phyloP scores from a whole-genome alignment of 2,888 invertebrate species.

The Parnassius glacialis region DNA sequence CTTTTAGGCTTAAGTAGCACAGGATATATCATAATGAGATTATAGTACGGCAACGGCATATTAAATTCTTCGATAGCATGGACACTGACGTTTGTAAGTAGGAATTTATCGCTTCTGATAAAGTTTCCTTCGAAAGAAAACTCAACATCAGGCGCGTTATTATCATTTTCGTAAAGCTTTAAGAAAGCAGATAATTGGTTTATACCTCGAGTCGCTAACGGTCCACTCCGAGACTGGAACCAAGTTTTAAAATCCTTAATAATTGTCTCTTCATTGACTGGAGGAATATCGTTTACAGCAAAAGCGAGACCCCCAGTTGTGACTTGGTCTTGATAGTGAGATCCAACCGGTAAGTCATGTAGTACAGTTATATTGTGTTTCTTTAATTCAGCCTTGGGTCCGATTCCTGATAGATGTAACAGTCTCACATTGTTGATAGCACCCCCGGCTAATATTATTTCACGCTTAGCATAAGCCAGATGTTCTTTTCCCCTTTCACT shows the following conservation, averaged over 20 bases:
- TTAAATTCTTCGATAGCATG: constrained; percentile 64
- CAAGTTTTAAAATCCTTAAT: constrained; percentile 71
- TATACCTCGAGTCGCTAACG: constrained; percentile 69
- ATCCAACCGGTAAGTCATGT: constrained; percentile 64
- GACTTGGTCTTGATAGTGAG: constrained; percentile 73
- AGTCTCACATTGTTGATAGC: constrained; percentile 71
- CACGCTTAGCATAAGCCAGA: constrained; percentile 66
- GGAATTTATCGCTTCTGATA: constrained; percentile 72
- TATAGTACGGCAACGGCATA: constrained; percentile 68
- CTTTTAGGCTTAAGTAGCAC: constrained; percentile 69
- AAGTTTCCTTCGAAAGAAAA: constrained; percentile 68
- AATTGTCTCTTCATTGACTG: constrained; percentile 56
- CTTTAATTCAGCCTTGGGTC: constrained; percentile 58
- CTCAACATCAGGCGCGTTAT: constrained; percentile 70
- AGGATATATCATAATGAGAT: constrained; percentile 68
- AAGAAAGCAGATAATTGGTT: constrained; percentile 71
- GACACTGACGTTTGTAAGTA: constrained; percentile 69
- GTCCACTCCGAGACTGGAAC: constrained; percentile 66
- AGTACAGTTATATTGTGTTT: constrained; percentile 61
- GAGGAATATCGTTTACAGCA: constrained; percentile 54
- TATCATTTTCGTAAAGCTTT: constrained; percentile 63
- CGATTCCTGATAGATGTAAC: constrained; percentile 69
- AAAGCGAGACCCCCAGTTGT: constrained; percentile 71
- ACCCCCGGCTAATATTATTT: constrained; percentile 66
- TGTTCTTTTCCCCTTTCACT: constrained; percentile 65